phyloP scores from a whole-genome alignment of 2,797 vertebrate genomes.

The Anabacerthia variegaticeps region DNA sequence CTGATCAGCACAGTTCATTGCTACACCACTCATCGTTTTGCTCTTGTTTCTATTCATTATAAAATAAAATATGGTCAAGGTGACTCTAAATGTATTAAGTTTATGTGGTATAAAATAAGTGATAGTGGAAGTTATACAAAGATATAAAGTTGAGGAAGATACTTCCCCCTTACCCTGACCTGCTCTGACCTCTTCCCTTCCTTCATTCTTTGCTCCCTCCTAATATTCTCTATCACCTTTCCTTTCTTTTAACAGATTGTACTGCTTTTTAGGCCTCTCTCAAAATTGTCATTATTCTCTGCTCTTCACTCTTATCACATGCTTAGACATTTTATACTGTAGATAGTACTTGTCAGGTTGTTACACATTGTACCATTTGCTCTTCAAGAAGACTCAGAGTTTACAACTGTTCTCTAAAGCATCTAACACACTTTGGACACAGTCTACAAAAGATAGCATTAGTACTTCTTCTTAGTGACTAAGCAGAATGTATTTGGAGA shows the following conservation, averaged over 20 bases:
- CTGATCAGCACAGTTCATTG: not conserved
- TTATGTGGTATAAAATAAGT: not conserved
- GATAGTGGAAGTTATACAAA: not conserved
- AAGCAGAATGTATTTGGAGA: conserved; percentile 39
- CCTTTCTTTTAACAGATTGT: not conserved
- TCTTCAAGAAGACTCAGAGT: not conserved
- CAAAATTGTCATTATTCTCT: not conserved
- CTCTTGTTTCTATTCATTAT: not conserved
- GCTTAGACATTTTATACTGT: not conserved
- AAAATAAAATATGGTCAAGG: not conserved
- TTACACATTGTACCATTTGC: not conserved
- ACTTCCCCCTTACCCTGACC: not conserved
- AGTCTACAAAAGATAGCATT: not conserved
- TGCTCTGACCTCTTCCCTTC: not conserved
- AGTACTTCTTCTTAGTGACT: conserved; percentile 26
- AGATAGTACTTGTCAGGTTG: not conserved
- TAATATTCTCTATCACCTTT: not conserved
- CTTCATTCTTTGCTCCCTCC: not conserved
- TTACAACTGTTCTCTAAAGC: not conserved
- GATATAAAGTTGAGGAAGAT: not conserved
- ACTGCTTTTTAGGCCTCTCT: not conserved
- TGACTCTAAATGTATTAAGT: not conserved
- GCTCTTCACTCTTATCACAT: not conserved
- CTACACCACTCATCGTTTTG: not conserved
- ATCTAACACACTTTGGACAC: not conserved